These are phyloP conservation scores for Scomber japonicus DNA, from an alignment of 2,113 vertebrate genomes.

Conservation along the genomic window DNA sequence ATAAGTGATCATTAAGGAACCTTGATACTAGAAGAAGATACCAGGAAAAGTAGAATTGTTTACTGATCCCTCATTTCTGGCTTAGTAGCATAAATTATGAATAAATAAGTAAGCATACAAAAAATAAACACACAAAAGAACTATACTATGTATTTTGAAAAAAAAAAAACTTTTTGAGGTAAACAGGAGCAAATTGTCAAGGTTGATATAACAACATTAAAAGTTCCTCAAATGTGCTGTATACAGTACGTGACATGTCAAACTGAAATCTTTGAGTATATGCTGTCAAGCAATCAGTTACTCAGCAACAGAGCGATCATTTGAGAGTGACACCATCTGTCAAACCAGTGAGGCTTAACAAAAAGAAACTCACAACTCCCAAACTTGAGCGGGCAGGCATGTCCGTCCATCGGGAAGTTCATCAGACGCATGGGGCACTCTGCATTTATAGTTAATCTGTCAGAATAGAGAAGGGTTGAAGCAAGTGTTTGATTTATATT, in stretches of 20 bases:
- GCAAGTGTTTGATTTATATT: slow-evolving; percentile 52
- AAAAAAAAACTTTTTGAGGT: no score
- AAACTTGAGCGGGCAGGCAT: slow-evolving; percentile 89
- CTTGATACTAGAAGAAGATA: background rate
- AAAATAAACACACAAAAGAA: background rate
- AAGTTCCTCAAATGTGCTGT: background rate
- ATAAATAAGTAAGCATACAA: background rate
- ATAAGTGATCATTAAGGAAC: background rate
- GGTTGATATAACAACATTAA: no score
- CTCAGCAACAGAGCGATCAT: slow-evolving; percentile 41
- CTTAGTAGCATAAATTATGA: background rate
- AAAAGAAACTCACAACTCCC: slow-evolving; percentile 86
- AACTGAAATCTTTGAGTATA: slow-evolving; percentile 33
- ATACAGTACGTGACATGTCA: slow-evolving; percentile 19
- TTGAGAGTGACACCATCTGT: slow-evolving; percentile 64
- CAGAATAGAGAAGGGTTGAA: slow-evolving; percentile 52
- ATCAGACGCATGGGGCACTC: slow-evolving; percentile 90
- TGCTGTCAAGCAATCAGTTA: slow-evolving; percentile 47
- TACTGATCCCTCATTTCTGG: background rate
- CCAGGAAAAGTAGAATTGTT: background rate
- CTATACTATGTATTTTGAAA: no score
- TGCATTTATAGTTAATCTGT: slow-evolving; percentile 89
- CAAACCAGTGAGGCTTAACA: slow-evolving; percentile 35
- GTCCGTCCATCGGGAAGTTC: slow-evolving; percentile 90
- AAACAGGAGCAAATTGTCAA: no score